Conservation (phyloP, 1,140 invertebrate species). For the Cherax quadricarinatus region DNA sequence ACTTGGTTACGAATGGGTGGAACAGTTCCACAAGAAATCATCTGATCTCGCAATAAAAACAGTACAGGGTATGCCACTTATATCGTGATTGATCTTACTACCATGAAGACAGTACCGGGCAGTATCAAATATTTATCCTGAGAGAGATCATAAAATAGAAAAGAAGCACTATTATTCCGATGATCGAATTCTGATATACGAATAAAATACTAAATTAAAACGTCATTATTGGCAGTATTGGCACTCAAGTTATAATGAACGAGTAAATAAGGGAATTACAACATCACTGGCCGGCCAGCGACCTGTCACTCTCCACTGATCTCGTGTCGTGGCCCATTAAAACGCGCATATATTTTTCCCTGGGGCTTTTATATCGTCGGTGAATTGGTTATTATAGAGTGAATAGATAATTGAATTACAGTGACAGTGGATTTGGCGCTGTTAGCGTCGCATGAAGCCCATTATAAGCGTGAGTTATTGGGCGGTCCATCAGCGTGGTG, state of each 20-base stretch:
- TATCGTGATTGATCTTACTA: no score
- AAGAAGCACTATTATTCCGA: no score
- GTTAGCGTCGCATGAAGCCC: conserved; percentile 47
- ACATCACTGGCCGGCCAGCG: not conserved
- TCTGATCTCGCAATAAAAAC: no score
- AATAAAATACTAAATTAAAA: no score
- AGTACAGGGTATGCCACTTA: no score
- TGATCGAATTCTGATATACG: no score
- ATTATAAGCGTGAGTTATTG: conserved; percentile 31
- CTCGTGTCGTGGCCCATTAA: not conserved
- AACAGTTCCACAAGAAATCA: no score
- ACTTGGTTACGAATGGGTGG: no score
- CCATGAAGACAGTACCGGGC: no score
- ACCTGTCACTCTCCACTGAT: not conserved
- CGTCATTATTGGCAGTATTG: not conserved
- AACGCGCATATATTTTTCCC: not conserved
- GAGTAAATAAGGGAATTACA: not conserved
- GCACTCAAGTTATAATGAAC: not conserved
- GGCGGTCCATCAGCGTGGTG: conserved; percentile 9
- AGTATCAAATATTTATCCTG: no score
- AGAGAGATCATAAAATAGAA: no score
- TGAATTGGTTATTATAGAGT: not conserved
- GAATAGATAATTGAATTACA: conserved; percentile 30
- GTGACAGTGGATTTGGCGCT: conserved; percentile 13
- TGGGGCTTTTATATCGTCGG: not conserved